Evolutionary conservation across 2,888 invertebrate species (phyloP), one percentile per base, ranked within the genome.

Genomic region (Tipula helvola): DNA sequence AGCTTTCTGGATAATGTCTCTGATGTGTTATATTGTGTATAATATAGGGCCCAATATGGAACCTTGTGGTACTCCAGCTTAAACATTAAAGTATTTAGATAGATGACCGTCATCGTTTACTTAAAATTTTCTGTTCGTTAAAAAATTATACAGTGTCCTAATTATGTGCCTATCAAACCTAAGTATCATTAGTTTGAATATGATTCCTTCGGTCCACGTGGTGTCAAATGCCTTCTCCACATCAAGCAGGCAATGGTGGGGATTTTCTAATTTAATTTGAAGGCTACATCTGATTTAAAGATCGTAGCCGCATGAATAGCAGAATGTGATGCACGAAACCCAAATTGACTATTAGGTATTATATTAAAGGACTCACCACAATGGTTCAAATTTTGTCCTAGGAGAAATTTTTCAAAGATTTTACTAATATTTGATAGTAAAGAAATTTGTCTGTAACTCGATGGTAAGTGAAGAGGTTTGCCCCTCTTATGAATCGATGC

Each of bases 271-370:
- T 84, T 86, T 16, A 83, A n/a, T 12, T 86, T 86, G 28, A n/a
- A 86, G 7, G 84, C 16, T 8, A 87, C 16, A 36, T 87, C 57
- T 12, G 87, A 52, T 57, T 84, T 47, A 8, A 87, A 36, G 18
- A 52, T 47, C 0, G 13, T 13, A 3, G 18, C 57, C 10, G 87
- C 87, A 85, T 87, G 87, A 16, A 42, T 71, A 2, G 87, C 85
- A 2, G 16, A 39, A 18, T 87, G 87, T 5, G 16, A 8, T 4
- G 36, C 10, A 18, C 39, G 85, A 13, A 85, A 87, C 16, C 86
- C 83, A 71, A 86, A 87, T 36, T 87, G 87, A 12, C 52, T 87
- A 5, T 87, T 71, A 16, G 87, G 86, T 18, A 87, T 85, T 5
- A 87, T 87, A 8, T 39, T 86, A 12, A 39, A 42, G 18, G 85